phyloP scores from a whole-genome alignment of 2,888 invertebrate species.

The Lasioglossum calceatum region DNA sequence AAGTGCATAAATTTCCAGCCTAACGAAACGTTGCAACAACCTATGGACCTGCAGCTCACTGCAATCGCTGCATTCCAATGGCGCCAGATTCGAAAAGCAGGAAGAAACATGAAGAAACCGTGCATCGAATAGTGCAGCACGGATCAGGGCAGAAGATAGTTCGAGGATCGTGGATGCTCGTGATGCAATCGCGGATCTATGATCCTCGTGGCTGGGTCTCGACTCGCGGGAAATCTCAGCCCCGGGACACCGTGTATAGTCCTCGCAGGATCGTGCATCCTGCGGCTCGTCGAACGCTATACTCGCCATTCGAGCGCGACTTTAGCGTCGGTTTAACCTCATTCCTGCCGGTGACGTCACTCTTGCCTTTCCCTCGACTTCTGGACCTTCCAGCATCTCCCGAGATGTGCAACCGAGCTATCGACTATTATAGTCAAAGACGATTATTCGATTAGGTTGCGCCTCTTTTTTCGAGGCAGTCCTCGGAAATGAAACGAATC shows the following conservation, averaged over 20 bases:
- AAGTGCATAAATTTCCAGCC: background rate
- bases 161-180: constrained; percentile 40
- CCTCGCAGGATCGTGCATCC: constrained; percentile 56
- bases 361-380: constrained; percentile 78
- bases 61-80: constrained; percentile 43
- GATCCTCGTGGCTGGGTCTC: constrained; percentile 39
- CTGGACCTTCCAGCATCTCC: constrained; percentile 78
- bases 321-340: constrained; percentile 81
- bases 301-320: constrained; percentile 64
- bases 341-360: constrained; percentile 82
- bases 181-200: constrained; percentile 71
- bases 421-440: constrained; percentile 72
- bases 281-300: constrained; percentile 41
- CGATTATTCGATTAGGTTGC: constrained; percentile 42
- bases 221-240: constrained; percentile 56
- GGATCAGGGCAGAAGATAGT: constrained; percentile 61
- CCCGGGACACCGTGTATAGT: constrained; percentile 46
- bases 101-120: constrained; percentile 27
- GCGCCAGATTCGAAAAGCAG: constrained; percentile 36
- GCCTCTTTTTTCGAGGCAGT: background rate
- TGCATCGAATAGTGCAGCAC: constrained; percentile 35
- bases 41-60: background rate
- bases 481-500: background rate
- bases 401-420: constrained; percentile 76
- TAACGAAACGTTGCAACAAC: background rate